Conservation (phyloP, 2,797 vertebrate species). For the Hoplostethus mediterraneus region DNA sequence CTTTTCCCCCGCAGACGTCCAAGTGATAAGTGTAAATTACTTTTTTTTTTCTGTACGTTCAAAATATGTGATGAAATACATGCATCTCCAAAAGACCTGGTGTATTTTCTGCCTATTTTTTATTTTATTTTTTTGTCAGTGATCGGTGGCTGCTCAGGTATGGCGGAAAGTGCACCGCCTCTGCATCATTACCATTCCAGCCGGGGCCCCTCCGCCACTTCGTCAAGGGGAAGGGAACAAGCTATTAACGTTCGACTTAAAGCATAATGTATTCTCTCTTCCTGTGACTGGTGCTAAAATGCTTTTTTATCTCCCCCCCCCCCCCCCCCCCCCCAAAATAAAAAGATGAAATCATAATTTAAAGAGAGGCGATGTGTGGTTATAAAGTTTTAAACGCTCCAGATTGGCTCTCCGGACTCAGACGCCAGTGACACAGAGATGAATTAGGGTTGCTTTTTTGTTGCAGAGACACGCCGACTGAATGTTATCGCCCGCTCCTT, state of each 20-base stretch:
- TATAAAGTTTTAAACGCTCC: constrained; percentile 42
- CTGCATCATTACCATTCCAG: constrained; percentile 54
- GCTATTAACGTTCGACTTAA: constrained; percentile 53
- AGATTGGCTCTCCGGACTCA: constrained; percentile 21
- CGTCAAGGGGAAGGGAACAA: constrained; percentile 36
- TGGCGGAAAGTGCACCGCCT: not conserved
- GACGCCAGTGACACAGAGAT: constrained; percentile 18
- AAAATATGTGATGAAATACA: constrained; percentile 66
- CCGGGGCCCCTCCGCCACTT: constrained; percentile 21
- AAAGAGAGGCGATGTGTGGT: constrained; percentile 20
- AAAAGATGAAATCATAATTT: constrained; percentile 45
- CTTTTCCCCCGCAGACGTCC: constrained; percentile 29
- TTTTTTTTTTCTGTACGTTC: constrained; percentile 46
- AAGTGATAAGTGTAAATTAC: constrained; percentile 51
- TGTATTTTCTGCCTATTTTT: constrained; percentile 27
- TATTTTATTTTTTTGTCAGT: constrained; percentile 34
- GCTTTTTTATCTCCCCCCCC: constrained; percentile 31
- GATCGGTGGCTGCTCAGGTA: constrained; percentile 47
- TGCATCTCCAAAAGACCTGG: constrained; percentile 41
- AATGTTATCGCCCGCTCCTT: too few species aligned
- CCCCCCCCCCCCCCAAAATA: not conserved
- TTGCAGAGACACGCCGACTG: not conserved
- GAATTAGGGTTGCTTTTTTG: not conserved
- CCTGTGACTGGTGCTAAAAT: constrained; percentile 32
- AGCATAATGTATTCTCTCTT: constrained; percentile 59